Conservation (phyloP, 2,797 vertebrate genomes). For the Pseudochromis fuscus region DNA sequence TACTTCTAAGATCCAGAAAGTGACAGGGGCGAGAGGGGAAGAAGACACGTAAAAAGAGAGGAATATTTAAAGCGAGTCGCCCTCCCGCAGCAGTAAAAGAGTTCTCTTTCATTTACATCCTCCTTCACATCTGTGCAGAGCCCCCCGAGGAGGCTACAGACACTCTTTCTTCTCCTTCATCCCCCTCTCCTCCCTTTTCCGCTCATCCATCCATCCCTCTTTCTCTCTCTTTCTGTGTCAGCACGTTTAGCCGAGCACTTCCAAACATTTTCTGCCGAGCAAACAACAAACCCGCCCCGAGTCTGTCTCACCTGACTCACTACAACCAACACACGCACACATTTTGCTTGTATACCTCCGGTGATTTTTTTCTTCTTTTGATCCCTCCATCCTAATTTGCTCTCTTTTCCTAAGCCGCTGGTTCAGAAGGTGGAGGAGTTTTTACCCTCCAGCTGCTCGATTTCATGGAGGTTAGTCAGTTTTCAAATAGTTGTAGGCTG, state of each 20-base stretch:
- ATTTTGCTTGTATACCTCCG: constrained; percentile 45
- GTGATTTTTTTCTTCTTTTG: constrained; percentile 54
- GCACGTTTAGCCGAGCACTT: constrained; percentile 59
- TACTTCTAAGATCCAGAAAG: background rate
- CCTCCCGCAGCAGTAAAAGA: constrained; percentile 38
- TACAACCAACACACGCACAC: constrained; percentile 34
- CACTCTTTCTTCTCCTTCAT: constrained; percentile 30
- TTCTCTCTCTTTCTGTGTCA: constrained; percentile 57
- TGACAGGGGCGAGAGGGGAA: background rate
- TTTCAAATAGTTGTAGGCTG: constrained; percentile 53
- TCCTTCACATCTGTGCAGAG: constrained; percentile 39
- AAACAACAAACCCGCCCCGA: constrained; percentile 64
- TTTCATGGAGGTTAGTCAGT: constrained; percentile 70
- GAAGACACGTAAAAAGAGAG: background rate
- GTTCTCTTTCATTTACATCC: constrained; percentile 31
- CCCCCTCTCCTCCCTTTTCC: constrained; percentile 19
- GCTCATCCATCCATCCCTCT: constrained; percentile 14
- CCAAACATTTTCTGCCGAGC: constrained; percentile 70
- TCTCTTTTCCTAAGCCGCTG: constrained; percentile 59
- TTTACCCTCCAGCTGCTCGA: constrained; percentile 68
- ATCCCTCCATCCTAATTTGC: constrained; percentile 70
- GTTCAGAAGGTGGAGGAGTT: constrained; percentile 68
- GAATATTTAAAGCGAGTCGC: constrained; percentile 24
- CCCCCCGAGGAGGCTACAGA: constrained; percentile 36
- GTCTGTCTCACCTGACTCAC: constrained; percentile 64